Base-by-base conservation (phyloP, 2,888 invertebrate genomes). In the Macrosoma leucophasiata region DNA sequence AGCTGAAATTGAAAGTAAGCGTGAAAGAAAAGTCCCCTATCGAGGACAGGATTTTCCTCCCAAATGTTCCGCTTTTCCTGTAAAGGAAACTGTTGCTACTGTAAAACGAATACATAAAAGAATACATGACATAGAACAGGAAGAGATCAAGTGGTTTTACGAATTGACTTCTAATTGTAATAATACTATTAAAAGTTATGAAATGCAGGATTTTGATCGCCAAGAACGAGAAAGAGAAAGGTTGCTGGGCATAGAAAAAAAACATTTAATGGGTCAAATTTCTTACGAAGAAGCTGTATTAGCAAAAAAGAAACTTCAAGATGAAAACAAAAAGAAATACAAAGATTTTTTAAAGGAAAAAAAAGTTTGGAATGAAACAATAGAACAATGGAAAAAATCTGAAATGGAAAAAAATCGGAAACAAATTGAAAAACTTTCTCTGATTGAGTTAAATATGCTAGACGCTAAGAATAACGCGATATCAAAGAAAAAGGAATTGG, bases 271-370 rank as follows among this genome's bases (percentile, higher is more conserved):
- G 51, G 88, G 88, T 1, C 75, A 86, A 49, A 68, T 89, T 33
- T 85, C 87, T 6, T 71, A 84, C 29, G 88, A 89, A 67, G 87
- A 89, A 59, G 87, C 88, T 4, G 62, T 86, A 12, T 52, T 89
- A 27, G 86, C 89, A 0, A 88, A 86, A 58, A 73, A 79, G 43
- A 85, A 79, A 44, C 32, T 84, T 1, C 30, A 69, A 7, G 75
- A 84, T 36, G 60, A 63, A 8, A 87, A 87, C 47, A 84, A 78
- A 64, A 71, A 72, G 42, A 86, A 82, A 56, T 79, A 84, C 48
- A 68, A 78, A 47, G 62, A 79, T 8, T 84, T 86, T 46, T 54
- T 85, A 36, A 75, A 79, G 55, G 86, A 87, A 58, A 81, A 78
- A 52, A 61, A 75, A 26, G 38, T 58, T 15, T 75, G 88, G 64